Evolutionary conservation across 2,888 invertebrate species (phyloP).

Genomic region (Phania funesta): DNA sequence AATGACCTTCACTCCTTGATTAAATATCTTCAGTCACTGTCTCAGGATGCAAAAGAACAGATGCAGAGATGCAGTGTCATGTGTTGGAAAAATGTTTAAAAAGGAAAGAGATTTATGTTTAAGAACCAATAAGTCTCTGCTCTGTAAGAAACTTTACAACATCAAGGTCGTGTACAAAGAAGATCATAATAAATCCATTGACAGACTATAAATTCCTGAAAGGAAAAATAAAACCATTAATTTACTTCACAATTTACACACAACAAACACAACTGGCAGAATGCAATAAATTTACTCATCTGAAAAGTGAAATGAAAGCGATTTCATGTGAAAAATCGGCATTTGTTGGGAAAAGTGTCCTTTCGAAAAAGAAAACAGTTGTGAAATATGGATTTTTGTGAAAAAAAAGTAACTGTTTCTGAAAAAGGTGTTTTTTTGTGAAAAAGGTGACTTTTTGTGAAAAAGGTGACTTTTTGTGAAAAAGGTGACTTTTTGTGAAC

Average conservation of each 20-base stretch:
- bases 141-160: neutral
- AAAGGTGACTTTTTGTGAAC: no score
- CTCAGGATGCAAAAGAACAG: slow-evolving; percentile 24
- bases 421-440: no score
- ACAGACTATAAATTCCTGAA: slow-evolving; percentile 30
- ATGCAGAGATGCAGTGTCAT: neutral
- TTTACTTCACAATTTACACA: slow-evolving; percentile 11
- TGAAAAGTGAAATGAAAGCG: no score
- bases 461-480: no score
- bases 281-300: neutral
- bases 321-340: no score
- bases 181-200: slow-evolving; percentile 5
- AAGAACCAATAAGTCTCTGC: slow-evolving; percentile 21
- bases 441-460: no score
- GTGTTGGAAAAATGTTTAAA: neutral
- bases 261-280: neutral
- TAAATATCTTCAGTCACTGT: slow-evolving; percentile 64
- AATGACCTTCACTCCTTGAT: slow-evolving; percentile 60
- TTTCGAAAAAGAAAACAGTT: no score
- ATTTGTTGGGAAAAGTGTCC: no score
- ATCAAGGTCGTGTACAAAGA: slow-evolving; percentile 29
- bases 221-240: slow-evolving; percentile 11
- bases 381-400: no score
- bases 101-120: slow-evolving; percentile 54
- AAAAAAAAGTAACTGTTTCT: no score